Percentiles rank a stretch among this genome's conserved stretches.
phyloP scores from a whole-genome alignment of 1,140 invertebrate species.

The Aphidius ervi region DNA sequence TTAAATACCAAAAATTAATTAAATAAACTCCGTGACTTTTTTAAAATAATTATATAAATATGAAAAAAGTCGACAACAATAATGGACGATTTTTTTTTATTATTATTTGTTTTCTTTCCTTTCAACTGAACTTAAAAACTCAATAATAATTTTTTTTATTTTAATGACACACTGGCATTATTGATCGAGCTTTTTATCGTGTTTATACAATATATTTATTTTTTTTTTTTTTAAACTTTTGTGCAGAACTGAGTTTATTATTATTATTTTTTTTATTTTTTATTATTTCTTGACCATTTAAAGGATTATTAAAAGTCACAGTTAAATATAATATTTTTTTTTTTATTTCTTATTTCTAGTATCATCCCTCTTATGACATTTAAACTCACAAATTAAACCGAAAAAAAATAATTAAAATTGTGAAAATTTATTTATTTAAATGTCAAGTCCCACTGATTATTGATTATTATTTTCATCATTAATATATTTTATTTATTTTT shows the following conservation, averaged over 20 bases:
- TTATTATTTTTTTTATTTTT: conserved; percentile 4
- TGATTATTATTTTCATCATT: neutral
- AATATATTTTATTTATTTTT: conserved; percentile 6
- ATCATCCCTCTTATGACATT: conserved; percentile 5
- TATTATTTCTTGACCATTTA: conserved; percentile 29
- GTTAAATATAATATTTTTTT: conserved; percentile 44
- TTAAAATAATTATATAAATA: too few species aligned
- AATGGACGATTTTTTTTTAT: conserved; percentile 1
- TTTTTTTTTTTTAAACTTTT: conserved; percentile 26
- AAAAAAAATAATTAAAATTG: too few species aligned
- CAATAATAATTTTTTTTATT: conserved; percentile 20
- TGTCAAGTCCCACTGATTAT: neutral
- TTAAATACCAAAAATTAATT: neutral
- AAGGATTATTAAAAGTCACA: conserved; percentile 47
- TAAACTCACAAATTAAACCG: neutral
- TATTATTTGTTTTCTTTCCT: neutral
- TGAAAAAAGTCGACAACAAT: conserved; percentile 1
- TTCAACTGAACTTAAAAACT: conserved; percentile 9
- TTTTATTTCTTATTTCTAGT: conserved; percentile 18
- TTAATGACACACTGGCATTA: conserved; percentile 44
- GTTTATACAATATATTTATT: conserved; percentile 8
- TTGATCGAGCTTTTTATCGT: conserved; percentile 39
- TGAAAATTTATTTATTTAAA: neutral
- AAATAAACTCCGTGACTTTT: conserved; percentile 1
- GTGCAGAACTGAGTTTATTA: conserved; percentile 45